These are phyloP conservation scores for Trinorchestia longiramus DNA, from an alignment of 1,140 invertebrate species.

Conservation along the genomic window DNA sequence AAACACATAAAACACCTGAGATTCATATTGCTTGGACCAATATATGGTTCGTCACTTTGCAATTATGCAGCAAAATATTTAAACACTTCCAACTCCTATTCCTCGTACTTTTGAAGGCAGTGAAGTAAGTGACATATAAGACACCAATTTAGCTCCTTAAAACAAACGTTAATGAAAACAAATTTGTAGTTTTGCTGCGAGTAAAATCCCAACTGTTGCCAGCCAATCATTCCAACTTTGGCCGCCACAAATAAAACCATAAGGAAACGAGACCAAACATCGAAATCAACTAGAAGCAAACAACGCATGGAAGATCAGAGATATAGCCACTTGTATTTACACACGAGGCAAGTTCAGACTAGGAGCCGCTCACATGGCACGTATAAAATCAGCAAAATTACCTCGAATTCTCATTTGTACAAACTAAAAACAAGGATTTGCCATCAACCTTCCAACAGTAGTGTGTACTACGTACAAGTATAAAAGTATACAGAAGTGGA, in stretches of 20 bases:
- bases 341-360: background rate
- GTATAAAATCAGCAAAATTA: background rate
- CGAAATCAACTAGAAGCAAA: background rate
- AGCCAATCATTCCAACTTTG: background rate
- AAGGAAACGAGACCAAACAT: background rate
- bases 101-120: background rate
- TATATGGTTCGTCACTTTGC: background rate
- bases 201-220: background rate
- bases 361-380: background rate
- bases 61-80: background rate
- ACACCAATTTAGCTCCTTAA: background rate
- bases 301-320: background rate
- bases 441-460: too few relatives aligned
- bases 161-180: background rate
- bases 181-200: background rate
- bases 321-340: background rate
- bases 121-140: background rate
- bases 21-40: background rate
- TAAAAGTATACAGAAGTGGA: background rate
- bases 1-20: background rate
- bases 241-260: background rate
- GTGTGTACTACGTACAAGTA: background rate
- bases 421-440: background rate
- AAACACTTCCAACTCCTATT: background rate
- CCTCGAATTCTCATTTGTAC: background rate